phyloP scores from a whole-genome alignment of 2,888 invertebrate genomes.

The Tromatobia lineatoria region DNA sequence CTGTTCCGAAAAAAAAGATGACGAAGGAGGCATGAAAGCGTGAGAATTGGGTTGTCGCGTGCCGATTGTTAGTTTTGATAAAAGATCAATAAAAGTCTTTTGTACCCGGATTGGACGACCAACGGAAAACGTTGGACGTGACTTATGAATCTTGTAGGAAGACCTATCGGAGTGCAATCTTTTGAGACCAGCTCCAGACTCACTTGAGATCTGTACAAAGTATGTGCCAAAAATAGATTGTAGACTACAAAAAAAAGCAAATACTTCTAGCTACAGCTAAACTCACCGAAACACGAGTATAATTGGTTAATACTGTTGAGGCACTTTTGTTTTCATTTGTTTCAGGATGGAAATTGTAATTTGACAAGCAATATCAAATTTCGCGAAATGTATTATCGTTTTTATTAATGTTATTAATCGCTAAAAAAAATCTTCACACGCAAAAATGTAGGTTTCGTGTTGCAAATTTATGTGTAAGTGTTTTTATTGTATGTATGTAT shows the following conservation, averaged over 20 bases:
- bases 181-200: not conserved
- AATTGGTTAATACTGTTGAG: not conserved
- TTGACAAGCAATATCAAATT: no score
- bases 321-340: no score
- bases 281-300: not conserved
- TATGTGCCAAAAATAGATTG: not conserved
- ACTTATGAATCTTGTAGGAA: not conserved
- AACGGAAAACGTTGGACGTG: not conserved
- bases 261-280: not conserved
- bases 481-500: no score
- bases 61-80: conserved; percentile 44
- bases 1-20: not conserved
- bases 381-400: no score
- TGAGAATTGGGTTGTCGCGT: conserved; percentile 47
- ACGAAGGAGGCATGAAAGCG: conserved; percentile 22
- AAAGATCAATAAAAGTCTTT: conserved; percentile 46
- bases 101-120: not conserved
- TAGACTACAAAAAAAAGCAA: not conserved
- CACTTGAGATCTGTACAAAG: not conserved
- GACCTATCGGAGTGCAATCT: not conserved
- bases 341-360: no score
- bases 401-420: no score
- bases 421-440: no score
- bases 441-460: no score
- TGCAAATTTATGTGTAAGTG: no score